phyloP scores from a whole-genome alignment of 2,113 vertebrate species.

The Dipodomys stephensi region DNA sequence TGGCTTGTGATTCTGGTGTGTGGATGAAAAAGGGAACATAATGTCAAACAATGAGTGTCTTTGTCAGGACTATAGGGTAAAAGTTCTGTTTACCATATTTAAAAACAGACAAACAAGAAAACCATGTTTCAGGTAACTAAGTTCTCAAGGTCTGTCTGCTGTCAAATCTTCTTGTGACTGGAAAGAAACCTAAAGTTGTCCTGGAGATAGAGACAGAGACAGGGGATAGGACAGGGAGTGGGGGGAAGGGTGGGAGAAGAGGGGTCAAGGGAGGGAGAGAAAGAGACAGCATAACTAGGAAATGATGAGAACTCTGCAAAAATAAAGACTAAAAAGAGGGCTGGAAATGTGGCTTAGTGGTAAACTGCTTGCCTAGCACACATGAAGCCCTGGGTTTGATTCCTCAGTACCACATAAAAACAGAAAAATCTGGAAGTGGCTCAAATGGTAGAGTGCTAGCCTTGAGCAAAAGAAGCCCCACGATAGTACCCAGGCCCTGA shows the following conservation, averaged over 20 bases:
- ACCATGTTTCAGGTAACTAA: slow-evolving; percentile 36
- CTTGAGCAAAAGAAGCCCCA: no score
- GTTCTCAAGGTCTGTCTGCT: not conserved
- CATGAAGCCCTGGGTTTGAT: no score
- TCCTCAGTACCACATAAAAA: no score
- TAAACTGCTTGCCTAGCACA: no score
- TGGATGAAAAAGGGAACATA: not conserved
- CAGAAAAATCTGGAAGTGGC: no score
- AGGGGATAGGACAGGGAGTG: no score
- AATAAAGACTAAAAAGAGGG: slow-evolving; percentile 11
- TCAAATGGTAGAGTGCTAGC: no score
- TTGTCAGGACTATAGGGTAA: not conserved
- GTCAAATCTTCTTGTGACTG: not conserved
- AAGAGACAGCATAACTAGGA: not conserved
- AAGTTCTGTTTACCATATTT: not conserved
- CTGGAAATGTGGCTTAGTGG: no score
- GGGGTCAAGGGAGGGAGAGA: no score
- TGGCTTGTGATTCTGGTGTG: slow-evolving; percentile 27
- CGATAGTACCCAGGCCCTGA: no score
- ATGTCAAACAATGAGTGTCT: not conserved
- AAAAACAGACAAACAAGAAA: not conserved
- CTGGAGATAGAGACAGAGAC: not conserved
- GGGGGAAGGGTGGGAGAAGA: no score
- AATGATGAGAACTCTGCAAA: not conserved
- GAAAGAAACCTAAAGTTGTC: slow-evolving; percentile 35